Conservation (phyloP, 2,888 invertebrate genomes). For the Trichopoda pennipes region DNA sequence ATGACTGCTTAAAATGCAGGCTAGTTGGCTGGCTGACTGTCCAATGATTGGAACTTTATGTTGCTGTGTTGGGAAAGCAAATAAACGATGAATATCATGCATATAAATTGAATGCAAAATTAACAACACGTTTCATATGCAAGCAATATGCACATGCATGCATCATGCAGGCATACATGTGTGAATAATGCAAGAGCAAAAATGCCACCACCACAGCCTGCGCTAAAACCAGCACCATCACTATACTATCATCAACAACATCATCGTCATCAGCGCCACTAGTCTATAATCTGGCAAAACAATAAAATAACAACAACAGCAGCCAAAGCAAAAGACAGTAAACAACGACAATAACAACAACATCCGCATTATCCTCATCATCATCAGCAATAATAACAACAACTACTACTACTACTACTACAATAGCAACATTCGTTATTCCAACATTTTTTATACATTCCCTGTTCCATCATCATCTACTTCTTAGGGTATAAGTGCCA, state of each 20-base stretch:
- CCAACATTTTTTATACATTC: neutral
- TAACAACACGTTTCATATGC: slow-evolving; percentile 68
- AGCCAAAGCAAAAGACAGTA: slow-evolving; percentile 27
- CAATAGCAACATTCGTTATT: slow-evolving; percentile 43
- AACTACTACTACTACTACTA: no score
- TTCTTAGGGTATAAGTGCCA: slow-evolving; percentile 65
- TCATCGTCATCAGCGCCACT: slow-evolving; percentile 65
- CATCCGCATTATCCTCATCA: slow-evolving; percentile 30
- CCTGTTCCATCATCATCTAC: slow-evolving; percentile 54
- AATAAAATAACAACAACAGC: slow-evolving; percentile 32
- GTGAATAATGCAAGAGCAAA: slow-evolving; percentile 58
- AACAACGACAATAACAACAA: slow-evolving; percentile 52
- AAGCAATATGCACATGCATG: slow-evolving; percentile 66
- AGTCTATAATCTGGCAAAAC: slow-evolving; percentile 54
- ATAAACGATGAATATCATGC: slow-evolving; percentile 64
- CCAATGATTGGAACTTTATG: slow-evolving; percentile 40
- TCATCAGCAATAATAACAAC: slow-evolving; percentile 19
- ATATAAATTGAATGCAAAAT: slow-evolving; percentile 65
- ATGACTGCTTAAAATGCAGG: slow-evolving; percentile 28
- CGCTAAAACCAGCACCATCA: slow-evolving; percentile 42
- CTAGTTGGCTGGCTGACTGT: slow-evolving; percentile 23
- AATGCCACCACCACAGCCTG: slow-evolving; percentile 46
- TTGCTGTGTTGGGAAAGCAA: slow-evolving; percentile 58
- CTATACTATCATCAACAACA: slow-evolving; percentile 43
- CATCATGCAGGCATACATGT: slow-evolving; percentile 59